A percentile compares a stretch with the other conserved stretches of the same genome.
Evolutionary conservation across 1,140 invertebrate genomes (phyloP).

Genomic region (Cataglyphis hispanica): DNA sequence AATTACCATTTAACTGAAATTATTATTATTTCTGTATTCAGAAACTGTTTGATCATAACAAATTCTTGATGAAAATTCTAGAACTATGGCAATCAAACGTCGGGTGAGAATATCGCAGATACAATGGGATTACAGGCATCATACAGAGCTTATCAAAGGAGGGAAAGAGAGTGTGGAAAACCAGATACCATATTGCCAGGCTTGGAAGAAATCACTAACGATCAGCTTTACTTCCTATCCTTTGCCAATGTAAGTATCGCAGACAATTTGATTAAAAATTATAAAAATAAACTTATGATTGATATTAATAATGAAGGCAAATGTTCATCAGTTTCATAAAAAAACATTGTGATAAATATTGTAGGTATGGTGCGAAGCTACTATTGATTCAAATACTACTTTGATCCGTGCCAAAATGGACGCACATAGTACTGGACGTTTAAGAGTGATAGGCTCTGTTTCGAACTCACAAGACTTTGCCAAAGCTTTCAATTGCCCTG

Average conservation of each 20-base stretch:
- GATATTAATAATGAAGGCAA: neutral
- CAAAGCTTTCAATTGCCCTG: slow-evolving; percentile 54
- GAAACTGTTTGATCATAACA: neutral
- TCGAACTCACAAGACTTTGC: slow-evolving; percentile 66
- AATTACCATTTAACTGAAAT: neutral
- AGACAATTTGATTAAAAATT: neutral
- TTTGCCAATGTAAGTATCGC: slow-evolving; percentile 57
- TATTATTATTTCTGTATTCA: neutral
- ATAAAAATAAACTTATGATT: slow-evolving; percentile 6
- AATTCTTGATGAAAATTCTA: slow-evolving; percentile 28
- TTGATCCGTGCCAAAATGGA: neutral
- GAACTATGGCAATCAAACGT: slow-evolving; percentile 65
- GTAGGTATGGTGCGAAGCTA: slow-evolving; percentile 61
- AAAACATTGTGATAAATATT: slow-evolving; percentile 17
- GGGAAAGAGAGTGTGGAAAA: slow-evolving; percentile 47
- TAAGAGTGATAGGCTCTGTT: slow-evolving; percentile 58
- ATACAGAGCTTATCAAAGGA: slow-evolving; percentile 62
- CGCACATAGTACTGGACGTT: slow-evolving; percentile 50
- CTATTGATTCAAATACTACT: neutral
- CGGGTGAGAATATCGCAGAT: slow-evolving; percentile 67
- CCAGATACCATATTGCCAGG: slow-evolving; percentile 49
- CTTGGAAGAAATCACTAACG: slow-evolving; percentile 38
- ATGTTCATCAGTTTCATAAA: neutral
- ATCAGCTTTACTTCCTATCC: slow-evolving; percentile 66
- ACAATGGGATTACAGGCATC: slow-evolving; percentile 63